phyloP scores from a whole-genome alignment of 2,797 vertebrate species.

The Monodelphis domestica region DNA sequence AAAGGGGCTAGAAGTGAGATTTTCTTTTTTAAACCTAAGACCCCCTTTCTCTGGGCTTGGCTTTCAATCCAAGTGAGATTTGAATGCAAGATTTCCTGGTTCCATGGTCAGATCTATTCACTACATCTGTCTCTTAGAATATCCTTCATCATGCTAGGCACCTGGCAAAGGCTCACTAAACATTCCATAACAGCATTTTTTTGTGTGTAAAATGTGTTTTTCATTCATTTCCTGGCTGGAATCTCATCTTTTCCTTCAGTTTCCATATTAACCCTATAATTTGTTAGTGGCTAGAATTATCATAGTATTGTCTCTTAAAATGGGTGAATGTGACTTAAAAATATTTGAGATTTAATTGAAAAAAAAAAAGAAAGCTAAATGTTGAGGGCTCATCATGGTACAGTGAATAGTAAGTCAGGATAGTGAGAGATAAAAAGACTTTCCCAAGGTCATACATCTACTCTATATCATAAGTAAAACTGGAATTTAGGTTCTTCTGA shows the following conservation, averaged over 20 bases:
- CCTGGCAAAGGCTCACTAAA: not conserved
- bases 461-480: not conserved
- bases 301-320: not conserved
- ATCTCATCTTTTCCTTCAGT: not conserved
- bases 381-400: not conserved
- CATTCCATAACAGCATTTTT: not conserved
- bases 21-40: too few species aligned
- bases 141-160: too few species aligned
- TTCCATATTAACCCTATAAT: not conserved
- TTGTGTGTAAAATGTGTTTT: not conserved
- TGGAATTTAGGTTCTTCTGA: not conserved
- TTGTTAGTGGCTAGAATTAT: not conserved
- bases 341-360: not conserved
- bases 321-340: not conserved
- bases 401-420: not conserved
- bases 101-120: not conserved
- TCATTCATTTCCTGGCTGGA: not conserved
- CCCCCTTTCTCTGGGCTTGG: too few species aligned
- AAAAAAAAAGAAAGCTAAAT: not conserved
- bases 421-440: not conserved
- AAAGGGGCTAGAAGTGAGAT: not conserved
- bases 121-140: not conserved
- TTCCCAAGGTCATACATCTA: not conserved
- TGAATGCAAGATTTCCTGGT: not conserved
- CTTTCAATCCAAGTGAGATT: too few species aligned